Evolutionary conservation across 30 jellyfish, hydroid and myxozoan species (phyloP).

Genomic region (Rhopilema esculentum): DNA sequence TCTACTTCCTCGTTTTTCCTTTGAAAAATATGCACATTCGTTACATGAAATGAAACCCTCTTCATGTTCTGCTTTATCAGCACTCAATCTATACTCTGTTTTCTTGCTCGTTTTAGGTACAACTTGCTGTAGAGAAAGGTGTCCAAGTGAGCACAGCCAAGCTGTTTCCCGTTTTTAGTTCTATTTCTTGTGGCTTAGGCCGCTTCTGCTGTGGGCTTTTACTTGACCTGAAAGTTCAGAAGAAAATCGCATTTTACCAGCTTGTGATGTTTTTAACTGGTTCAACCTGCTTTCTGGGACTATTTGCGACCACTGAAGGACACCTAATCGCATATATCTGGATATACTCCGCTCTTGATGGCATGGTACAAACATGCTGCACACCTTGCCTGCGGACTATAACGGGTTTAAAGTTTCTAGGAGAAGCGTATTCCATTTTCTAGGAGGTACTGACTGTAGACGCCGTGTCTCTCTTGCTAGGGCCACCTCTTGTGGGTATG

Average conservation of each 20-base stretch:
- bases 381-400: conserved; percentile 18
- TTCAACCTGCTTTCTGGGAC: conserved; percentile 38
- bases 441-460: conserved; percentile 2
- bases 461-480: conserved; percentile 44
- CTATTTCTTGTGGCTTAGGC: conserved; percentile 40
- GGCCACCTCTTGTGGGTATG: conserved; percentile 68
- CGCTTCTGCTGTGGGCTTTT: conserved; percentile 48
- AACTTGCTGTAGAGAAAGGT: conserved; percentile 58
- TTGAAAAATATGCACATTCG: too few species aligned
- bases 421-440: conserved; percentile 46
- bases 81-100: not conserved
- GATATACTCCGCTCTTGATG: conserved; percentile 42
- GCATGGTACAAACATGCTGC: conserved; percentile 18
- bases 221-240: conserved; percentile 20
- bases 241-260: conserved; percentile 28
- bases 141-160: conserved; percentile 26
- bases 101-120: conserved; percentile 46
- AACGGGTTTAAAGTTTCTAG: conserved; percentile 1
- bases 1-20: too few species aligned
- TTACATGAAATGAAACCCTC: too few species aligned
- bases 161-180: conserved; percentile 56
- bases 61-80: too few species aligned
- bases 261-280: conserved; percentile 29
- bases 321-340: conserved; percentile 56
- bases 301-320: conserved; percentile 28